phyloP scores from a whole-genome alignment of 2,797 vertebrate genomes.

The Megaceryle alcyon region DNA sequence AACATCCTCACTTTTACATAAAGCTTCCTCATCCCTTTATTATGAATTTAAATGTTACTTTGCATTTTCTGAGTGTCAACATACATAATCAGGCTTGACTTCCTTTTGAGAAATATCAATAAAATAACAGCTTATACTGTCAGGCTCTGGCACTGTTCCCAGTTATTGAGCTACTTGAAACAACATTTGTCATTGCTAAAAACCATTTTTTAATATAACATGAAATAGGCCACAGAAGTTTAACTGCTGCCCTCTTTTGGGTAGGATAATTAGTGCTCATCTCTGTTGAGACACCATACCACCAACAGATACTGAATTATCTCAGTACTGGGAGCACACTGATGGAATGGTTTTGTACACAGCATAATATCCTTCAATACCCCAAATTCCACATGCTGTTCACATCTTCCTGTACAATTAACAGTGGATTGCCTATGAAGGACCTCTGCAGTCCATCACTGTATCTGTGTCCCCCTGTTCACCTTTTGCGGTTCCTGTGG shows the following conservation, averaged over 20 bases:
- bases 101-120: conserved; percentile 41
- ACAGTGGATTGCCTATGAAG: background rate
- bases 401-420: background rate
- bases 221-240: background rate
- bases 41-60: conserved; percentile 17
- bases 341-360: background rate
- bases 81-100: conserved; percentile 29
- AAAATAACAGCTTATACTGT: conserved; percentile 31
- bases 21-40: background rate
- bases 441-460: background rate
- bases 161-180: conserved; percentile 46
- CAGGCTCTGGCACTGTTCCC: conserved; percentile 30
- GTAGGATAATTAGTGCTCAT: background rate
- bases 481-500: background rate
- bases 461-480: background rate
- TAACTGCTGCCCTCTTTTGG: conserved; percentile 65
- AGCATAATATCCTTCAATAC: background rate
- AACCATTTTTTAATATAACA: background rate
- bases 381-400: background rate
- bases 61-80: conserved; percentile 49
- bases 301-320: background rate
- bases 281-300: background rate
- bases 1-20: background rate
- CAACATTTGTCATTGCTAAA: conserved; percentile 4
- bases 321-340: background rate